A percentile compares a stretch with the other conserved stretches of the same genome.
Evolutionary conservation across 2,888 invertebrate genomes (phyloP).

Genomic region (Cryptophagus acutangulus): DNA sequence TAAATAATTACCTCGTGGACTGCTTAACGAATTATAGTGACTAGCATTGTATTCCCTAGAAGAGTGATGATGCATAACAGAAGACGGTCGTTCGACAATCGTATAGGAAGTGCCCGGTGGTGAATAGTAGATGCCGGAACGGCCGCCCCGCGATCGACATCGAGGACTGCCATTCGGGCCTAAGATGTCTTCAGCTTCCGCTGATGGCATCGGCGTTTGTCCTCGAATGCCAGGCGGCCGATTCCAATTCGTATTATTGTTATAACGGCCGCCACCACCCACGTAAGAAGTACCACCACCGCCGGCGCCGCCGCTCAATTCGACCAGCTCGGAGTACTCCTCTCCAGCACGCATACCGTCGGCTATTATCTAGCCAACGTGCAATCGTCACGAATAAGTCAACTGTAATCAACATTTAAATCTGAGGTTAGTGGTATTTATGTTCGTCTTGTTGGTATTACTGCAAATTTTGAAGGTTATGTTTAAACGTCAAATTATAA

Average conservation of each 20-base stretch:
- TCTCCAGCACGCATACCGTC: constrained; percentile 43
- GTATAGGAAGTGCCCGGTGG: constrained; percentile 87
- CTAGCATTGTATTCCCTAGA: constrained; percentile 35
- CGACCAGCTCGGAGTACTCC: constrained; percentile 48
- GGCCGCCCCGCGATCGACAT: constrained; percentile 50
- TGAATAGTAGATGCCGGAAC: constrained; percentile 75
- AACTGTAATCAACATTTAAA: constrained; percentile 41
- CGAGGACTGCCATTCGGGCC: constrained; percentile 50
- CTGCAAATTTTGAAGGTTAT: neutral
- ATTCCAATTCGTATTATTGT: constrained; percentile 13
- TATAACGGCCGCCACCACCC: constrained; percentile 1
- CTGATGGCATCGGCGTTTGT: constrained; percentile 55
- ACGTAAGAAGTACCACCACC: constrained; percentile 3
- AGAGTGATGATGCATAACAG: constrained; percentile 56
- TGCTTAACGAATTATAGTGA: constrained; percentile 50
- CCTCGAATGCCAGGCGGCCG: constrained; percentile 54
- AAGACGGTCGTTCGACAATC: constrained; percentile 76
- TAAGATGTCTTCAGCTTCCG: constrained; percentile 57
- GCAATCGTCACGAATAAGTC: constrained; percentile 45
- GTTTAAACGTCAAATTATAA: too few relatives aligned
- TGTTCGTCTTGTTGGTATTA: neutral
- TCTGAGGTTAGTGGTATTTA: constrained; percentile 5
- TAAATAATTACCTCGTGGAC: constrained; percentile 38
- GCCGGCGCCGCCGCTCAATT: constrained; percentile 41
- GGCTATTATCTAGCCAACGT: constrained; percentile 37